These are phyloP conservation scores for Lasiurus cinereus DNA, from an alignment of 2,113 vertebrate species.

Conservation along the genomic window DNA sequence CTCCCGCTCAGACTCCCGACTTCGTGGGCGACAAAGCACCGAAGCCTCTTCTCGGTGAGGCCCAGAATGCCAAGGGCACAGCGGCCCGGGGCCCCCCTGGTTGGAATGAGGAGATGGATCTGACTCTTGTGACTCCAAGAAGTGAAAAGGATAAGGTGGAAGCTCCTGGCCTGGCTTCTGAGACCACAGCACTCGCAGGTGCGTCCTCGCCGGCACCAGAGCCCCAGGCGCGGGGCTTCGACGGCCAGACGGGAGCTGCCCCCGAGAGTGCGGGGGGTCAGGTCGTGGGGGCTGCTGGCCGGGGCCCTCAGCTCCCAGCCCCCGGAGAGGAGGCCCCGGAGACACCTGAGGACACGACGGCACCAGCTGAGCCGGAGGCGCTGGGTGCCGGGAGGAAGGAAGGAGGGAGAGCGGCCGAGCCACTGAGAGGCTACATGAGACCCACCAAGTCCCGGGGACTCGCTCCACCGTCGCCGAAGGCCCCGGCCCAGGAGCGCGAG, in stretches of 20 bases:
- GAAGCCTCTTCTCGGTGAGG: not conserved
- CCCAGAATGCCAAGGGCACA: not conserved
- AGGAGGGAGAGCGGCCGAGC: slow-evolving; percentile 71
- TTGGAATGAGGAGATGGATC: not conserved
- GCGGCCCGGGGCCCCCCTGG: accelerated
- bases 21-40: not conserved
- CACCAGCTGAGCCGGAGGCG: not conserved
- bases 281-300: accelerated
- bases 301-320: accelerated
- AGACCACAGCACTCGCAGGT: accelerated
- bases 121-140: not conserved
- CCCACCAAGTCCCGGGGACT: slow-evolving; percentile 87
- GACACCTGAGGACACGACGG: not conserved
- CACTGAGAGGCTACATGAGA: slow-evolving; percentile 89
- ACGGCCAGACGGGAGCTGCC: not conserved
- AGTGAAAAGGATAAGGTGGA: not conserved
- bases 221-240: not conserved
- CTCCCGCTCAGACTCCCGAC: accelerated
- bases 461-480: slow-evolving; percentile 52
- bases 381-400: slow-evolving; percentile 71
- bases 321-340: not conserved
- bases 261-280: not conserved
- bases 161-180: not conserved
- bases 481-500: slow-evolving; percentile 64
- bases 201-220: not conserved